phyloP scores from a whole-genome alignment of 2,888 invertebrate species.

The Zhengitettix transpicula region DNA sequence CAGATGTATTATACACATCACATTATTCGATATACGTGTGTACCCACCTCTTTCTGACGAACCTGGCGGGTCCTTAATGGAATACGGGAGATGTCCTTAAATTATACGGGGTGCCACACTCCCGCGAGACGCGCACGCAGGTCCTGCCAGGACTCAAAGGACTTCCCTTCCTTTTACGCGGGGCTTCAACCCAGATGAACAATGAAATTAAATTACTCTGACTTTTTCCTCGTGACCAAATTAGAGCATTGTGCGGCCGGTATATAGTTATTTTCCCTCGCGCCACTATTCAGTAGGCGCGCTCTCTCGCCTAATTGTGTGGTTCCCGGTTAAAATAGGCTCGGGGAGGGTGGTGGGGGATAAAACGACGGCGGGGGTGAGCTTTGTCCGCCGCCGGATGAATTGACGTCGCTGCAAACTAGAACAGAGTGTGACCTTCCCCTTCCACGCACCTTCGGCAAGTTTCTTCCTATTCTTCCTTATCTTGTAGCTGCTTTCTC shows the following conservation, averaged over 20 bases:
- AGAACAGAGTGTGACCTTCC: slow-evolving; percentile 10
- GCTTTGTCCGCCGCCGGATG: slow-evolving; percentile 9
- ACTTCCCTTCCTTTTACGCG: slow-evolving; percentile 4
- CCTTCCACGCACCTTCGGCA: not conserved
- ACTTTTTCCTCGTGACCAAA: slow-evolving; percentile 11
- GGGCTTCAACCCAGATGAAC: slow-evolving; percentile 10
- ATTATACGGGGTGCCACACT: not conserved
- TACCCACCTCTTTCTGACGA: not conserved
- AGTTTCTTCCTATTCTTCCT: slow-evolving; percentile 10
- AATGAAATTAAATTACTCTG: slow-evolving; percentile 14
- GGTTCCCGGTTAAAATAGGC: not conserved
- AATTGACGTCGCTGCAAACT: slow-evolving; percentile 12
- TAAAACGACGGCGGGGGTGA: not conserved
- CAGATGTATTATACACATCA: not conserved
- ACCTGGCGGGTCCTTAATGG: not conserved
- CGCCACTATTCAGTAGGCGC: not conserved
- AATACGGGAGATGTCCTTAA: not conserved
- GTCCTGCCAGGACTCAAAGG: slow-evolving; percentile 1
- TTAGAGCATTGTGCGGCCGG: slow-evolving; percentile 12
- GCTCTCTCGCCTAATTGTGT: slow-evolving; percentile 6
- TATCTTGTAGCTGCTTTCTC: slow-evolving; percentile 9
- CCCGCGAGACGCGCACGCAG: not conserved
- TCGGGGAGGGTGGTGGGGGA: not conserved
- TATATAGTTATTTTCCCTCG: slow-evolving; percentile 10
- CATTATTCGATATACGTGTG: not conserved